Base-by-base conservation (phyloP, 1,140 invertebrate genomes). In the Drosophila kurseongensis region DNA sequence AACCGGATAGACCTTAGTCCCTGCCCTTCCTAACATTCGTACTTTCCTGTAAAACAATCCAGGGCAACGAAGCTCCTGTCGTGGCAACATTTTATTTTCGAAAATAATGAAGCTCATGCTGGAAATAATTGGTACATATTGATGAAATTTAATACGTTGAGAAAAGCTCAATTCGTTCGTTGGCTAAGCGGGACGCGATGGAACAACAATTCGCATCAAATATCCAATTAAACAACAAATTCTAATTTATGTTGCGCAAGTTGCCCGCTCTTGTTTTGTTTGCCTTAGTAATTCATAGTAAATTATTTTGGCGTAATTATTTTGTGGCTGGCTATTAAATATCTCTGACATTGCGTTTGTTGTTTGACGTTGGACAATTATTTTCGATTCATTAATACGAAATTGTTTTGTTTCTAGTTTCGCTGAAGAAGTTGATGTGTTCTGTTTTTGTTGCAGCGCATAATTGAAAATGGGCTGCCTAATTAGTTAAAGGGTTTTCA, bases 181-280 rank as follows among this genome's bases (percentile, higher is more conserved):
- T 55, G 61, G n/a, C 44, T 16, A 27, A 44, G 45, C 56, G 57
- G 47, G 9, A 59, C 5, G 41, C 7, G 8, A n/a, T n/a, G 54
- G 4, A 18, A 36, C 48, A 57, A 56, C 40, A 66, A 73, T 63
- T 74, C 56, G 84, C 77, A 84, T 88, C 84, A 68, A 88, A 89
- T 88, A 80, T 90, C 84, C 84, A 88, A 88, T 88, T 88, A 88
- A 89, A 89, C 84, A 80, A 50, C 35, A 77, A 88, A 88, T 89
- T 89, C 76, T 83, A 80, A 84, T 89, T 89, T 84, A 80, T 88
- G 61, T 88, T 72, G 29, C 69, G 56, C 52, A 71, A 67, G n/a
- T 44, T 52, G 55, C 38, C 5, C 42, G 51, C 47, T 48, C 71
- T 50, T 48, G 56, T 58, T 57, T 42, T 65, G 65, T 80, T 52